Base-by-base conservation (phyloP, 2,113 vertebrate species). In the Callithrix jacchus region DNA sequence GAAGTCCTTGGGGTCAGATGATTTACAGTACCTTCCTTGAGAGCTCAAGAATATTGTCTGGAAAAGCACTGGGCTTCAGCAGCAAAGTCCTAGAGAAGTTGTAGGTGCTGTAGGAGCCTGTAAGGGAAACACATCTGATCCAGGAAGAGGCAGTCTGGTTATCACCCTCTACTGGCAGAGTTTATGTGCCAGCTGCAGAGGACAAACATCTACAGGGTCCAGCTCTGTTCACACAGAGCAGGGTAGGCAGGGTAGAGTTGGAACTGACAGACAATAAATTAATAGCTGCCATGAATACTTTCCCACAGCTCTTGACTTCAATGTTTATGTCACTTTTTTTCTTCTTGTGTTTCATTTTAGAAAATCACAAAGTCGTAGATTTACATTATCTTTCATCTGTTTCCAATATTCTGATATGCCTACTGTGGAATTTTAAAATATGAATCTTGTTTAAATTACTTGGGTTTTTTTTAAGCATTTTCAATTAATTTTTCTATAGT, bases 101-200 rank as follows among this genome's bases (percentile, higher is more conserved):
- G 8, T 35, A 52, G 1, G 35, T 40, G 18, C 3, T 40, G 0
- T 12, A 35, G 52, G 20, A 81, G 7, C 13, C 17, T 1, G 0
- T 14, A 4, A 64, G 56, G 25, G 0, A 42, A 2, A 25, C 3
- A 18, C 2, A 0, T 0, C 0, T 18, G 49, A 21, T n/a, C 14
- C 14, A 1, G 58, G 37, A 25, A 16, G 58, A 85, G 27, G n/a
- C 18, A 25, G 20, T 5, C 35, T 74, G 10, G 6, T 13, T 25
- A 1, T 13, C 74, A 1, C n/a, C 17, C 27, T 25, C 14, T 52
- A 3, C 71, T 73, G 20, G 14, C 4, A 47, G 7, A 23, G 47
- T 37, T 23, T 20, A 37, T 4, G 58, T 14, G 45, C 23, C 21
- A 10, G 40, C 0, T 4, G 20, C 25, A 30, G 10, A 58, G 54